A percentile compares a stretch with the other conserved stretches of the same genome.
These are phyloP conservation scores for Leucoma salicis DNA, from an alignment of 2,888 invertebrate species.

Conservation along the genomic window DNA sequence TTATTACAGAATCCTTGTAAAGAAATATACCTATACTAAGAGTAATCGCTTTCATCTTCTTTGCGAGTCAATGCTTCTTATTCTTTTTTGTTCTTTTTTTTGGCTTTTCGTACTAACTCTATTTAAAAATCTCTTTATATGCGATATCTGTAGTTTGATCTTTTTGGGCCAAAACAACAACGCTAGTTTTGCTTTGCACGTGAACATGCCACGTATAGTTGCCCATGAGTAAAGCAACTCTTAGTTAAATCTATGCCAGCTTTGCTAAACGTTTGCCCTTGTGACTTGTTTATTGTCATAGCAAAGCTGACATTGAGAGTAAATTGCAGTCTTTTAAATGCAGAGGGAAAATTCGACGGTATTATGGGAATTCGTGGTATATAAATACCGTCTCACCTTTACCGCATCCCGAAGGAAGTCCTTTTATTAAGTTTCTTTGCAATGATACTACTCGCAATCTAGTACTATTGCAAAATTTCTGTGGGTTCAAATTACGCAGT, in stretches of 20 bases:
- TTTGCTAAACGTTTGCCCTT: conserved; percentile 1
- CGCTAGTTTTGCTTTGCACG: background rate
- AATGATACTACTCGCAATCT: background rate
- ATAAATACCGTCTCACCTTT: conserved; percentile 5
- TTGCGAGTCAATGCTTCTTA: too few species aligned
- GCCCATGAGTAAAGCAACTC: background rate
- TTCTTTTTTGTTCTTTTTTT: too few species aligned
- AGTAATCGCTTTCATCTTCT: too few species aligned
- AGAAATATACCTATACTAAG: too few species aligned
- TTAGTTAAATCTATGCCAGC: background rate
- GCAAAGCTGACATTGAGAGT: conserved; percentile 19
- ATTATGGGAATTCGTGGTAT: conserved; percentile 25
- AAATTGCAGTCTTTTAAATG: conserved; percentile 28
- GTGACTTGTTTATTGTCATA: conserved; percentile 15
- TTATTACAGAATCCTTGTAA: too few species aligned
- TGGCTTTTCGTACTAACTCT: too few species aligned
- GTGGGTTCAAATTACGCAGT: conserved; percentile 1
- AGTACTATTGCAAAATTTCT: conserved; percentile 1
- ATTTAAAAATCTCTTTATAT: too few species aligned
- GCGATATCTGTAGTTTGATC: background rate
- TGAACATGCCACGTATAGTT: background rate
- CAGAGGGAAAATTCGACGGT: conserved; percentile 28
- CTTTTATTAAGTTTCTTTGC: background rate
- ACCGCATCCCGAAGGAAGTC: background rate
- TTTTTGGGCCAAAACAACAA: background rate